Conservation (phyloP, 2,888 invertebrate species). For the Brenthis hecate region DNA sequence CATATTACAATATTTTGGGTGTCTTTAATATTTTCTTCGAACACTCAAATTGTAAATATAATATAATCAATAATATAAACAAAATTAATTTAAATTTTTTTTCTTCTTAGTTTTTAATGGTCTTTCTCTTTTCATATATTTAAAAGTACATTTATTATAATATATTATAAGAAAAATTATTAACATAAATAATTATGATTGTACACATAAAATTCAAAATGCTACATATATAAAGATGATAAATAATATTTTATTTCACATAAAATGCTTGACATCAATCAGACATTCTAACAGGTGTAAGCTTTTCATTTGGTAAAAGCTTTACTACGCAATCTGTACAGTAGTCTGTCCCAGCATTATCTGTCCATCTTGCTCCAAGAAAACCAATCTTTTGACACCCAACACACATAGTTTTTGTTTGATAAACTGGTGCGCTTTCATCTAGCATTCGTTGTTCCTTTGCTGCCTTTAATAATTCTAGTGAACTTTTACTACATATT, state of each 20-base stretch:
- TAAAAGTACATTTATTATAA: no score
- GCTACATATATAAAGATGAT: no score
- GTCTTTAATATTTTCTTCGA: no score
- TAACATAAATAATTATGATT: no score
- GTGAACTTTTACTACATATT: slow-evolving; percentile 55
- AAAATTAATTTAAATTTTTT: no score
- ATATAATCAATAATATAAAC: no score
- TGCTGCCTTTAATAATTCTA: slow-evolving; percentile 67
- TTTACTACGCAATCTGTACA: slow-evolving; percentile 76
- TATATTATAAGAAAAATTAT: no score
- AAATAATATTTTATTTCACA: no score
- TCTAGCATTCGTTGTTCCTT: slow-evolving; percentile 71
- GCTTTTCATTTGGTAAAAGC: slow-evolving; percentile 63
- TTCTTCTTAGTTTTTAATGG: no score
- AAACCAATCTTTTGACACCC: slow-evolving; percentile 72
- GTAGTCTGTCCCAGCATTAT: slow-evolving; percentile 74
- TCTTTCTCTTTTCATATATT: no score
- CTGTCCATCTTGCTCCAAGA: slow-evolving; percentile 75
- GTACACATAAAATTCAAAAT: no score
- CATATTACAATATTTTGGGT: background rate
- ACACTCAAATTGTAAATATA: no score
- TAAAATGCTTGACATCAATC: slow-evolving; percentile 38
- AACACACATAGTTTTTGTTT: slow-evolving; percentile 71
- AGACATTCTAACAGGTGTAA: slow-evolving; percentile 63
- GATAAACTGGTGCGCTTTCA: slow-evolving; percentile 69